Evolutionary conservation across 2,113 vertebrate genomes (phyloP), one percentile per base, ranked within the genome.

Genomic region (Gobiocypris rarus): DNA sequence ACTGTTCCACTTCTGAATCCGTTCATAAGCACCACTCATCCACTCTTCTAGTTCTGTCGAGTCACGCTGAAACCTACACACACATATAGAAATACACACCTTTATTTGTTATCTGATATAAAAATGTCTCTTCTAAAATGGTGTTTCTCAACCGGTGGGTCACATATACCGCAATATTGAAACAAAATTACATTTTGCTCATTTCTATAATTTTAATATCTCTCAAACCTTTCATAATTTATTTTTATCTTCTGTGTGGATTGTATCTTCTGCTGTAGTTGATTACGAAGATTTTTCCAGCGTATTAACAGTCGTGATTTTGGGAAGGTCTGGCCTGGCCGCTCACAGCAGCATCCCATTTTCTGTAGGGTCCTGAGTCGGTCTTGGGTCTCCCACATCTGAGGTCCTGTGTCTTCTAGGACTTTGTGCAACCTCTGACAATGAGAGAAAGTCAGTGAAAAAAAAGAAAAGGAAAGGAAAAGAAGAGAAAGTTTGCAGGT

Each of bases 161-260:
- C 6, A 2, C 52, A 54, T 54, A 3, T 8, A 54, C 52, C 17
- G 9, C 52, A 9, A 9, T 8, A 54, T 38, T 38, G 38, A 38
- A 5, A 74, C 73, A 14, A n/a, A 77, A 77, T 24, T 1, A 2
- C 4, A 48, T 28, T 54, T 54, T 8, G 52, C 52, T 22, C 0
- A 54, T 54, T 54, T 54, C 8, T 19, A 28, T 19, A 0, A 67
- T 34, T n/a, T 4, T 17, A 19, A 34, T 22, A 38, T 69, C 38
- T 28, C 59, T 58, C 86, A 98, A 96, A 99, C 98, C 97, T 97
- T 90, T 91, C 58, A 84, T 94, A 89, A 80, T 92, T 91, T 75
- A 90, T 93, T 87, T 92, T 91, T 13, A 96, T 91, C 0, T 93
- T 92, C 3, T 94, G 92, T 76, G 95, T 93, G 80, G 92, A 90